phyloP scores from a whole-genome alignment of 2,113 vertebrate species.

The Thalassarche chlororhynchos region DNA sequence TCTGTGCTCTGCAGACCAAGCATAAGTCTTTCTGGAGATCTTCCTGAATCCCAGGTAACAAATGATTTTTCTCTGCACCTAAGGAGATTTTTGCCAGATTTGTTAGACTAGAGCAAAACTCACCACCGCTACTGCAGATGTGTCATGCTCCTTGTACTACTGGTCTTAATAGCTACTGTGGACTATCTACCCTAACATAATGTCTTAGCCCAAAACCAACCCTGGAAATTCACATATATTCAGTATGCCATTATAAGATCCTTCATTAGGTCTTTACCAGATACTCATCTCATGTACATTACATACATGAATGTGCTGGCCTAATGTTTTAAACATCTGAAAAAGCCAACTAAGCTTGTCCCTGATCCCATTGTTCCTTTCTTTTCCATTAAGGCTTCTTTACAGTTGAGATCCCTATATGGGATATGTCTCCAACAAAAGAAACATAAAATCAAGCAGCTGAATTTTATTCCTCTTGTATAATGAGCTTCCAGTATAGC shows the following conservation, averaged over 20 bases:
- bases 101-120: neutral
- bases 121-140: neutral
- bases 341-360: constrained; percentile 28
- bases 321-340: constrained; percentile 36
- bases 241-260: neutral
- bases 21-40: neutral
- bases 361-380: neutral
- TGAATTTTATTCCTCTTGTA: constrained; percentile 23
- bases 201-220: neutral
- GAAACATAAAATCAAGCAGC: neutral
- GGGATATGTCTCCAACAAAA: neutral
- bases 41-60: neutral
- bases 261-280: neutral
- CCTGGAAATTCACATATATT: neutral
- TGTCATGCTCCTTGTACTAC: neutral
- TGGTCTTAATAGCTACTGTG: neutral
- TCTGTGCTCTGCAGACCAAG: neutral
- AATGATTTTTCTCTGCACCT: neutral
- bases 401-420: neutral
- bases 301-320: neutral
- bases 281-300: neutral
- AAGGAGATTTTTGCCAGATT: neutral
- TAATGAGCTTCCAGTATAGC: constrained; percentile 18
- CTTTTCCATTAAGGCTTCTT: neutral
- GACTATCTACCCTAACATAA: neutral